These are phyloP conservation scores for Porites australiensis DNA, from an alignment of 64 coral and sea anemone species.

Conservation along the genomic window DNA sequence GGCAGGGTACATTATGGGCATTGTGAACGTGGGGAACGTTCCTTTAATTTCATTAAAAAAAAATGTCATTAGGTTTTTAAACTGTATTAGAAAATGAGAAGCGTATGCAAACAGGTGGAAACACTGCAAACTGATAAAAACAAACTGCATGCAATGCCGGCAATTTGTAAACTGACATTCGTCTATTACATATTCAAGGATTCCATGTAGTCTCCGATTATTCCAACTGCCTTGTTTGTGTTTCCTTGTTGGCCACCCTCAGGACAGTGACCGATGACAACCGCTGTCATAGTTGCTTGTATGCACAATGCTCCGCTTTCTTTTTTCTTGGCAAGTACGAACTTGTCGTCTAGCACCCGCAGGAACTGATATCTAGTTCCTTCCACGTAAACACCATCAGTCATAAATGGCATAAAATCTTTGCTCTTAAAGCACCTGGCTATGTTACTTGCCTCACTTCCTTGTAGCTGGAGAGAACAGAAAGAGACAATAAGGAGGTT, in stretches of 20 bases:
- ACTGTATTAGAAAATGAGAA: too few relatives aligned
- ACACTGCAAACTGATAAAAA: too few relatives aligned
- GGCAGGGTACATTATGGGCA: too few relatives aligned
- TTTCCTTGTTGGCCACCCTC: slow-evolving; percentile 43
- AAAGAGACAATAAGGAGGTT: neutral
- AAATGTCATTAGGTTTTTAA: too few relatives aligned
- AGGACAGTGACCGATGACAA: slow-evolving; percentile 50
- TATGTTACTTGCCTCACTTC: neutral
- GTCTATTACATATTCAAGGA: slow-evolving; percentile 14
- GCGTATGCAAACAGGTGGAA: too few relatives aligned
- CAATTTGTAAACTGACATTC: too few relatives aligned
- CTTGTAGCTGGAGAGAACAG: neutral
- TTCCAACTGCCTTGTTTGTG: slow-evolving; percentile 47
- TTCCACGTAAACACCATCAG: slow-evolving; percentile 11
- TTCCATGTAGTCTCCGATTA: slow-evolving; percentile 49
- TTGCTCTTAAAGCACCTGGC: slow-evolving; percentile 63
- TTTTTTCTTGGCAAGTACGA: slow-evolving; percentile 60
- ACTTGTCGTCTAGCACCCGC: slow-evolving; percentile 27
- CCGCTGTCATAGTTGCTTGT: slow-evolving; percentile 67
- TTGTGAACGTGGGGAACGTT: too few relatives aligned
- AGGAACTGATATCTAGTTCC: slow-evolving; percentile 27
- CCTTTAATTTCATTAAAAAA: too few relatives aligned
- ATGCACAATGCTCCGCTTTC: slow-evolving; percentile 25
- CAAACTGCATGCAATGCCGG: too few relatives aligned
- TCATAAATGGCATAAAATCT: slow-evolving; percentile 42